Evolutionary conservation across 1,140 invertebrate species (phyloP), one percentile per base, ranked within the genome.

Genomic region (Drosophila arizonae): DNA sequence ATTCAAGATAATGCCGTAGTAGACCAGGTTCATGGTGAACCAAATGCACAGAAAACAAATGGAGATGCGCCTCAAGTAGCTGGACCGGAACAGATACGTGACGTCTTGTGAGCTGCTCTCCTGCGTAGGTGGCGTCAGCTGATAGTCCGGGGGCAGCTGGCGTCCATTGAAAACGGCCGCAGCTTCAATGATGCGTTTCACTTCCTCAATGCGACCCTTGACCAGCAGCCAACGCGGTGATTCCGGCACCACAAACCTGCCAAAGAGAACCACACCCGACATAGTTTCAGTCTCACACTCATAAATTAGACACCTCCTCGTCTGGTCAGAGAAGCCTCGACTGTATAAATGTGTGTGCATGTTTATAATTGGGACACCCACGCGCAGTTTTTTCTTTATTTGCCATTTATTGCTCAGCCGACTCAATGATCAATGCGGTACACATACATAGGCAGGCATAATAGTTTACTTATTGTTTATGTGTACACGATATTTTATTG

Each of bases 141-240:
- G 90, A 90, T 95, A 95, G 65, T 95, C 95, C 1, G 92, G 76
- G 4, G 94, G 94, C 21, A 95, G 81, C 67, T 93, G 91, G 43
- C 92, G 93, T 62, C 93, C 93, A 89, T 95, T 95, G 65, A 94
- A 94, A 48, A 92, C 93, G 1, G 96, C 95, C 3, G 96, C 96
- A 75, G 93, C 93, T 84, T 94, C 91, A 52, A 97, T 90, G 62
- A 96, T 95, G 48, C 90, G 90, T 71, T 95, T 93, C 0, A 96
- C 95, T 93, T 96, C 94, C 50, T 95, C 93, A 4, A 93, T 93
- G 72, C 94, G 93, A 52, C 96, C 95, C 88, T 96, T 94, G 26
- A 95, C 95, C 30, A 97, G 90, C 17, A 97, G 92, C 96, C 96
- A 97, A 73, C 96, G 93, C 10, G 96, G 96, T 4, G 96, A 97